These are phyloP conservation scores for Pseudoatta argentina DNA, from an alignment of 1,140 invertebrate genomes.

Conservation along the genomic window DNA sequence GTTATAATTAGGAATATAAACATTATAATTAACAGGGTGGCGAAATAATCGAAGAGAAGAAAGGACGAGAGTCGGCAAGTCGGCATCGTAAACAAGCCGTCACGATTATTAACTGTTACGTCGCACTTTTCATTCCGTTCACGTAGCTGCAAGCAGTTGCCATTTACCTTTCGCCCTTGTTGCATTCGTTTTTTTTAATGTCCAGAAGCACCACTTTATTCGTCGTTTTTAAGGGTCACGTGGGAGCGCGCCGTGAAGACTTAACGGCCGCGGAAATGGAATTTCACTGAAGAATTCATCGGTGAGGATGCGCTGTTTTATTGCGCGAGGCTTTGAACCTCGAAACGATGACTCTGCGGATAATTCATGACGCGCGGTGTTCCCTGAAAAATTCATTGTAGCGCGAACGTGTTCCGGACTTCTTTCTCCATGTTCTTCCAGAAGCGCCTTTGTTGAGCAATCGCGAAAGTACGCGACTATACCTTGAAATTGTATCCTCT, in stretches of 20 bases:
- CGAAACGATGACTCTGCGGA: slow-evolving; percentile 50
- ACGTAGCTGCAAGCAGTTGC: slow-evolving; percentile 68
- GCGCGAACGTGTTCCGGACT: slow-evolving; percentile 50
- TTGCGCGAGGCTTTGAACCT: slow-evolving; percentile 55
- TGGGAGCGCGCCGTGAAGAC: slow-evolving; percentile 56
- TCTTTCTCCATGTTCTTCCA: slow-evolving; percentile 28
- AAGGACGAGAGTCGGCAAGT: not conserved
- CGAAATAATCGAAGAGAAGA: slow-evolving; percentile 15
- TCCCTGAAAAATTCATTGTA: slow-evolving; percentile 55
- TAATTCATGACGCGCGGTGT: slow-evolving; percentile 59
- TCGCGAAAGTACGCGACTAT: slow-evolving; percentile 23
- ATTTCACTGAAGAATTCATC: slow-evolving; percentile 73
- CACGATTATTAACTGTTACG: slow-evolving; percentile 62
- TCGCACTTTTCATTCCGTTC: slow-evolving; percentile 58
- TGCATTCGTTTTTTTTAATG: slow-evolving; percentile 71
- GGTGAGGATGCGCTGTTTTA: slow-evolving; percentile 63
- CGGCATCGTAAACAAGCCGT: slow-evolving; percentile 46
- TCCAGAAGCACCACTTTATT: slow-evolving; percentile 61
- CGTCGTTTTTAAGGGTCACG: slow-evolving; percentile 69
- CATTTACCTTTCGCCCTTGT: slow-evolving; percentile 70
- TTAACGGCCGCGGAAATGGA: slow-evolving; percentile 69
- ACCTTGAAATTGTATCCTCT: slow-evolving; percentile 10
- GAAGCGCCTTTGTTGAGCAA: slow-evolving; percentile 19
- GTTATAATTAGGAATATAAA: slow-evolving; percentile 16
- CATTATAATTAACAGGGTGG: slow-evolving; percentile 7